Conservation (phyloP, 2,888 invertebrate species). For the Unio delphinus region DNA sequence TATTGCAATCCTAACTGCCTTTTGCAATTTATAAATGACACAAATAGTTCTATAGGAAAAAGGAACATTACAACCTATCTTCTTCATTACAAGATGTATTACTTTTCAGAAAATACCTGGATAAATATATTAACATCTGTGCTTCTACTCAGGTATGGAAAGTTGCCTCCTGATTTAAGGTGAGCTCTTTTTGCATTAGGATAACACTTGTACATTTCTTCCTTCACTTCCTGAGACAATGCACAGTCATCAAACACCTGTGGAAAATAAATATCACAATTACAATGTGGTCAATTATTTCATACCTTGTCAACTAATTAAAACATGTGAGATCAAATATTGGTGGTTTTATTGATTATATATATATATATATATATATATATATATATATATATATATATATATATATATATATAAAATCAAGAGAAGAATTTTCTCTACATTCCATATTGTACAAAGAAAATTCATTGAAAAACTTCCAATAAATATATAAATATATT, state of each 20-base stretch:
- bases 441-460: too few species aligned
- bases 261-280: slow-evolving; percentile 5
- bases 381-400: too few species aligned
- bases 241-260: slow-evolving; percentile 88
- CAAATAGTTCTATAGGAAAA: not conserved
- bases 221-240: slow-evolving; percentile 81
- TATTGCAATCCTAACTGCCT: not conserved
- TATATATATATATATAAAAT: too few species aligned
- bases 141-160: slow-evolving; percentile 89
- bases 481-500: too few species aligned
- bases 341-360: too few species aligned
- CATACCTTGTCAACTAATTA: too few species aligned
- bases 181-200: slow-evolving; percentile 89
- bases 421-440: too few species aligned
- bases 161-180: slow-evolving; percentile 90
- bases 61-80: not conserved
- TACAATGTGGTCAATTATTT: not conserved
- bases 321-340: too few species aligned
- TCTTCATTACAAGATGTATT: not conserved
- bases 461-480: too few species aligned
- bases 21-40: not conserved
- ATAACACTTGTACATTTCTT: slow-evolving; percentile 88
- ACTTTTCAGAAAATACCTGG: slow-evolving; percentile 75
- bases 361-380: too few species aligned
- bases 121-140: slow-evolving; percentile 92